phyloP scores from a whole-genome alignment of 92 coral and sea anemone genomes.

The Chrysogorgia sp. region DNA sequence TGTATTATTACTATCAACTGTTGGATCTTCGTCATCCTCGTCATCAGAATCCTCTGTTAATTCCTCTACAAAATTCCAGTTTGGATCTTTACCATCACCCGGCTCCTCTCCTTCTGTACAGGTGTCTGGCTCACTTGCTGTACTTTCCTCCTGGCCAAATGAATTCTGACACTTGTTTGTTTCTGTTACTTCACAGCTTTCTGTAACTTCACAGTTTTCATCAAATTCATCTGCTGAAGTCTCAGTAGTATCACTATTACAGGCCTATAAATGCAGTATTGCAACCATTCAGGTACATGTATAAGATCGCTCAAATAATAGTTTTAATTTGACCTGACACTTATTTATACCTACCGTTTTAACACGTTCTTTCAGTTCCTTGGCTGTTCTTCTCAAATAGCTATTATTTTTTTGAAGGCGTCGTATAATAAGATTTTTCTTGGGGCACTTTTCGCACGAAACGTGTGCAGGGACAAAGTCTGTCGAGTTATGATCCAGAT shows the following conservation, averaged over 20 bases:
- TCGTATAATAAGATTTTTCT: conserved; percentile 9
- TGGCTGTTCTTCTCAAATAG: no score
- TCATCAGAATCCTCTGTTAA: conserved; percentile 10
- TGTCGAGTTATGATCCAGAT: no score
- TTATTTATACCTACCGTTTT: no score
- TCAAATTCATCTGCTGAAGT: not conserved
- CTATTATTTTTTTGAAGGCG: not conserved
- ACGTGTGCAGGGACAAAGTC: not conserved
- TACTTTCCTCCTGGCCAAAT: not conserved
- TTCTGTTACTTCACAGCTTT: not conserved
- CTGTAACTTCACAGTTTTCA: not conserved
- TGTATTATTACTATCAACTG: not conserved
- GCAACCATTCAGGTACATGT: no score
- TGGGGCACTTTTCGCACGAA: conserved; percentile 19
- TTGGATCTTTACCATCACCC: not conserved
- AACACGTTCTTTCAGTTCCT: no score
- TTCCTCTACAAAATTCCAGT: not conserved
- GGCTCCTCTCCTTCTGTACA: not conserved
- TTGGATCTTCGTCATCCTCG: conserved; percentile 9
- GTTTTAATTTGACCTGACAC: no score
- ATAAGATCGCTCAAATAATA: no score
- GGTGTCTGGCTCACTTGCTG: conserved; percentile 4
- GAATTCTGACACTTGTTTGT: not conserved
- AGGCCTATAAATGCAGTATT: not conserved
- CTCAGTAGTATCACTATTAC: not conserved